Base-by-base conservation (phyloP, 2,888 invertebrate genomes). In the Drosophila diplacantha region DNA sequence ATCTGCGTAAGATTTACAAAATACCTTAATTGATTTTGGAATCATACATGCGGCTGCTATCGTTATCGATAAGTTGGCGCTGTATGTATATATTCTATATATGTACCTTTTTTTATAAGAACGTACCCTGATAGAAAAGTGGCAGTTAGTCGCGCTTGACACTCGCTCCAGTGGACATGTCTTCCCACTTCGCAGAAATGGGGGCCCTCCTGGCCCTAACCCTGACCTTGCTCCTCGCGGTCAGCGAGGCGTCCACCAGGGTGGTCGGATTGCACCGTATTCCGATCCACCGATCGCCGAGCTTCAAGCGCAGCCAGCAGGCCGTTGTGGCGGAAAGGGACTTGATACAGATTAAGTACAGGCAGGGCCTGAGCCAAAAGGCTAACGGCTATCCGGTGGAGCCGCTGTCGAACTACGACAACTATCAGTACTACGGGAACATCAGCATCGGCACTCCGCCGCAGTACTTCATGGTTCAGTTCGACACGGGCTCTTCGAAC, bases 401-500 rank as follows among this genome's bases (percentile, higher is more conserved):
- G 60, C 50, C 39, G 7, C 90, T 97, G 29, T 94, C 95, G 37
- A 97, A 97, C 88, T 97, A 96, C 85, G 89, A 96, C 71, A 97
- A 98, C 89, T 94, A 96, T 57, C 97, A 97, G 87, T 99, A 98
- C 89, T 98, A 94, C 90, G 98, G 98, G 14, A 92, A 92, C 9
- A 97, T 99, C 79, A 90, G 91, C 2, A 94, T 99, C 88, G 98
- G 99, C 55, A 93, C 91, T 51, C 98, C 98, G 16, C 93, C 95
- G 49, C 98, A 99, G 90, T 90, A 89, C 8, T 98, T 98, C 89
- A 93, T 92, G 84, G 98, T 99, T 61, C 93, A 99, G 70, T 99
- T 99, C 89, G 99, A 99, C 89, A 99, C 98, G 0, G 99, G 98
- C 64, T 98, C 98, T 26, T 96, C 98, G 53, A 99, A 99, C 89